Conservation (phyloP, 64 coral and sea anemone genomes). For the Pocillopora damicornis region DNA sequence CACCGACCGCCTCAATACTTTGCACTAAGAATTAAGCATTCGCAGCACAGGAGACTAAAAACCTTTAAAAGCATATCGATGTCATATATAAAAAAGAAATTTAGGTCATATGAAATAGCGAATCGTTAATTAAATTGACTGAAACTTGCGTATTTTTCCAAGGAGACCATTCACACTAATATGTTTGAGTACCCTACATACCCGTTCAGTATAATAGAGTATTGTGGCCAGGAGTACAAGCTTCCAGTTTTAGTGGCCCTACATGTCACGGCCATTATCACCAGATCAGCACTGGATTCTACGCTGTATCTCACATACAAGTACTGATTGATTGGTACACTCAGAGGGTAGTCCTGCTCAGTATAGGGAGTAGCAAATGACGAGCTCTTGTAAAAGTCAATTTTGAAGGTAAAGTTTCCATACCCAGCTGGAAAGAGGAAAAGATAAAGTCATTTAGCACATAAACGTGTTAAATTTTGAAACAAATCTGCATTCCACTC, state of each 20-base stretch:
- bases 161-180: not conserved
- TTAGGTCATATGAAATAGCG: not conserved
- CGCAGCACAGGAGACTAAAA: too few species aligned
- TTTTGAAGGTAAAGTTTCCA: constrained; percentile 28
- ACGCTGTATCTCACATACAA: constrained; percentile 24
- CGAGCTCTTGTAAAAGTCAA: constrained; percentile 20
- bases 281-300: constrained; percentile 33
- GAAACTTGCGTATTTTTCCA: not conserved
- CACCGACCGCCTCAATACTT: too few species aligned
- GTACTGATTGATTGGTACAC: not conserved
- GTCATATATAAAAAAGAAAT: not conserved
- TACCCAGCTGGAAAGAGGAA: not conserved
- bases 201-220: constrained; percentile 29
- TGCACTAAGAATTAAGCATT: too few species aligned
- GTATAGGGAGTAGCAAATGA: not conserved
- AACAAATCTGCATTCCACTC: not conserved
- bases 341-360: constrained; percentile 7
- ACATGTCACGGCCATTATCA: constrained; percentile 30
- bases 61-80: too few species aligned
- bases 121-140: not conserved
- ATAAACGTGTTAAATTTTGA: not conserved
- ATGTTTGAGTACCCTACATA: not conserved
- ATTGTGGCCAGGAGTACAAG: constrained; percentile 22
- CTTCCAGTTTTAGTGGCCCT: constrained; percentile 1
- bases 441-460: not conserved